phyloP scores from a whole-genome alignment of 2,113 vertebrate genomes.

The Tonatia bakeri region DNA sequence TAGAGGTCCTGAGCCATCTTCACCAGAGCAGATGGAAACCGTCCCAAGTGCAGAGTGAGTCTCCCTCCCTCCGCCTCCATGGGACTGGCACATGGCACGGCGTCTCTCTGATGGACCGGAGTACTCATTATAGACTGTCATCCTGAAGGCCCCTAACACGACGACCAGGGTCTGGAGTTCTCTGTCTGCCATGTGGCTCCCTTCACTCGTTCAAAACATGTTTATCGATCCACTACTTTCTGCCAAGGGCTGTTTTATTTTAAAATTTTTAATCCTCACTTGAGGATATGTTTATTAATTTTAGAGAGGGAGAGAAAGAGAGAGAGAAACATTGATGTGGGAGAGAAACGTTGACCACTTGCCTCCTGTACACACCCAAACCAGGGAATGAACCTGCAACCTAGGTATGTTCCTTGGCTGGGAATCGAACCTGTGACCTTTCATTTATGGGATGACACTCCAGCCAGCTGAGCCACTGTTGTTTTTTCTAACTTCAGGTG shows the following conservation, averaged over 20 bases:
- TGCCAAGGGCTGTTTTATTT: not conserved
- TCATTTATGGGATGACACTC: too few species aligned
- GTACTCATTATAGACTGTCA: not conserved
- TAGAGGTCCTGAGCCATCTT: not conserved
- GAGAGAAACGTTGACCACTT: too few species aligned
- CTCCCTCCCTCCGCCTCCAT: not conserved
- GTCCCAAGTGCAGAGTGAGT: not conserved
- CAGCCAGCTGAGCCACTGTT: too few species aligned
- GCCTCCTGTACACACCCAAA: too few species aligned
- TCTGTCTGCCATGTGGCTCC: fast-evolving
- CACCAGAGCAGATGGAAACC: not conserved
- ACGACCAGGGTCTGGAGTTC: not conserved
- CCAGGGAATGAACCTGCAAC: too few species aligned
- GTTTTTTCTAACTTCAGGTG: not conserved
- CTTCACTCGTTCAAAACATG: not conserved
- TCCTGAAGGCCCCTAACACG: not conserved
- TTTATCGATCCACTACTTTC: not conserved
- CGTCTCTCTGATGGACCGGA: not conserved
- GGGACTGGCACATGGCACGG: fast-evolving
- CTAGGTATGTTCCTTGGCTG: too few species aligned
- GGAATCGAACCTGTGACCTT: too few species aligned
- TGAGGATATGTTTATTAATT: too few species aligned
- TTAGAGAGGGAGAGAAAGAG: too few species aligned
- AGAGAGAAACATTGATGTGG: too few species aligned
- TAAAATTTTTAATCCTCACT: not conserved